Percentiles rank a stretch among this genome's conserved stretches.
Conservation (phyloP, 35 echinoderm and acorn worm species). For the Apostichopus japonicus region DNA sequence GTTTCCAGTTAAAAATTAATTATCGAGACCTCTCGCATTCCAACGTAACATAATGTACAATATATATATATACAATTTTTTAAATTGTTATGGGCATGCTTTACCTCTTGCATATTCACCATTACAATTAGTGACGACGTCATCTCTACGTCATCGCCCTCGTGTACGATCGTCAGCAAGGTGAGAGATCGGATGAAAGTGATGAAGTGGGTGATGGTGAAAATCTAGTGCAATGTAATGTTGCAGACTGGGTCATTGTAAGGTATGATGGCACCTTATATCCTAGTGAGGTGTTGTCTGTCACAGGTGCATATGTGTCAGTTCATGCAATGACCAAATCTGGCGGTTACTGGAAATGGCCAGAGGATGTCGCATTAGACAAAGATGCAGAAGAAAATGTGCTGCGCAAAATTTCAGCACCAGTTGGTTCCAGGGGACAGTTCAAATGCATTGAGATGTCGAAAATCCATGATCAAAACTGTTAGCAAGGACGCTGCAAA, state of each 20-base stretch:
- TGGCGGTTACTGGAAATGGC: not conserved
- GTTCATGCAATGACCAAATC: not conserved
- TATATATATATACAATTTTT: too few relatives aligned
- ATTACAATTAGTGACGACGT: too few relatives aligned
- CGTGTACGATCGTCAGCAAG: too few relatives aligned
- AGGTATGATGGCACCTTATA: not conserved
- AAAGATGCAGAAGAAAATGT: not conserved
- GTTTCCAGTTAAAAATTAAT: too few relatives aligned
- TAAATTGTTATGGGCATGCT: too few relatives aligned
- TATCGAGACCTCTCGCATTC: too few relatives aligned
- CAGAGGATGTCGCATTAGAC: not conserved
- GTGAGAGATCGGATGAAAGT: too few relatives aligned
- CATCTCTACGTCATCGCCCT: too few relatives aligned
- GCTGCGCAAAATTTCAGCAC: constrained; percentile 3
- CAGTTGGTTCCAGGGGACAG: not conserved
- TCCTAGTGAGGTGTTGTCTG: not conserved
- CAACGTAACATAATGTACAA: too few relatives aligned
- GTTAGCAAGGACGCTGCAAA: too few relatives aligned
- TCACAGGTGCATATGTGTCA: not conserved
- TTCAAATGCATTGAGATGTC: not conserved
- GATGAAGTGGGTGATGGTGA: not conserved
- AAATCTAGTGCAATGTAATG: not conserved
- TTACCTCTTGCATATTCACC: too few relatives aligned
- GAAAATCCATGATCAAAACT: too few relatives aligned
- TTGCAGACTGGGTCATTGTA: not conserved